Percentiles rank a stretch among this genome's conserved stretches.
phyloP scores from a whole-genome alignment of 2,113 vertebrate species.

The Anser cygnoides region DNA sequence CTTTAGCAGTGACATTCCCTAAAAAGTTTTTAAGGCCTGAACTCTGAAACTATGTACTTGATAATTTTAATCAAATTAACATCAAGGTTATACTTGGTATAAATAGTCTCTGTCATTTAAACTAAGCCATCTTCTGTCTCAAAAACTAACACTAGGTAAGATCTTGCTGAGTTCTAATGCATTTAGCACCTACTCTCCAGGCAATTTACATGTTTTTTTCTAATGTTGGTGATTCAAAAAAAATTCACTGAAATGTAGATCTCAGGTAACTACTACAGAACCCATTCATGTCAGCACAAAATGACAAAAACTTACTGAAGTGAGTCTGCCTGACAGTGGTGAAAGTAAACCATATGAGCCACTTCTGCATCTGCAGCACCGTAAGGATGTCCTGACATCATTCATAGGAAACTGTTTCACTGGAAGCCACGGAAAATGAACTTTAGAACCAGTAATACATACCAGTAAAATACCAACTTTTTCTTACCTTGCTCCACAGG shows the following conservation, averaged over 20 bases:
- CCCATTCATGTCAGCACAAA: background rate
- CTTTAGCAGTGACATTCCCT: background rate
- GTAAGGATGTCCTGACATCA: background rate
- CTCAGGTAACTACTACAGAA: slow-evolving; percentile 5
- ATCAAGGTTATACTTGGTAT: background rate
- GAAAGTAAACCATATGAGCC: background rate
- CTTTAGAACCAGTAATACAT: background rate
- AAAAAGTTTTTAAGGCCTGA: background rate
- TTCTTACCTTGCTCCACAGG: background rate
- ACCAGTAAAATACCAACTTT: background rate
- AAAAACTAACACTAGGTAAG: background rate
- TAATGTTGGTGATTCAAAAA: background rate
- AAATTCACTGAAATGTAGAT: background rate
- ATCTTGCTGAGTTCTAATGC: slow-evolving; percentile 1
- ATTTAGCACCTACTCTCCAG: background rate
- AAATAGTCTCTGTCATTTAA: slow-evolving; percentile 6
- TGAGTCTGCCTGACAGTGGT: background rate
- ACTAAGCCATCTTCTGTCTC: background rate
- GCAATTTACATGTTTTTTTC: background rate
- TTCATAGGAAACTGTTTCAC: background rate
- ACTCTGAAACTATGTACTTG: background rate
- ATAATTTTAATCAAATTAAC: background rate
- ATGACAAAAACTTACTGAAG: background rate
- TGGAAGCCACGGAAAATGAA: background rate
- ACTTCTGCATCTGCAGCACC: background rate